Evolutionary conservation across 2,888 invertebrate species (phyloP), one percentile per base, ranked within the genome.

Genomic region (Brachypterus glaber): DNA sequence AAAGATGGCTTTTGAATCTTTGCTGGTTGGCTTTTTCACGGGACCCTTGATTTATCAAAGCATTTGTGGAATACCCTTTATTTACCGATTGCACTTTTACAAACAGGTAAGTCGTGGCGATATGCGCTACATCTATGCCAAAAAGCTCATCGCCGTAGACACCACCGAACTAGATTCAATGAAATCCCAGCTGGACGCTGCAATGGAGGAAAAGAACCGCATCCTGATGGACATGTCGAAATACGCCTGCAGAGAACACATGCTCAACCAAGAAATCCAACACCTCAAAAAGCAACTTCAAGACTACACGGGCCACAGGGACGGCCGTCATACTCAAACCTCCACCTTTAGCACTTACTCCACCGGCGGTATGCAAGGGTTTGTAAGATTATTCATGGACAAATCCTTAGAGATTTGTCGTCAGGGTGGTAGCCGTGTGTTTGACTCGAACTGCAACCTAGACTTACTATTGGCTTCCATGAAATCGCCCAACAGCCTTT

Each of bases 341-440:
- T 4, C 4, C 8, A 5, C 8, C 27, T 9, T 17, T 24, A 35
- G 17, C 17, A 11, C 8, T 35, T 12, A 13, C 2, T 25, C 11
- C 12, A 33, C 32, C 13, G 26, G 27, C 15, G 33, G 36, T 14
- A n/a, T n/a, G n/a, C n/a, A n/a, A n/a, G 12, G 27, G 4, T 9
- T 38, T 30, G 49, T 56, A 60, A 59, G 70, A 43, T 70, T 76
- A 39, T 68, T 70, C 3, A 63, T 79, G 51, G 79, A 79, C 46
- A 76, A 76, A 52, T 76, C 77, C 35, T 55, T 84, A 31, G 80
- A 82, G 47, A 67, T 87, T 2, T 71, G 73, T 39, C 73, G 74
- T 56, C 77, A 79, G 5, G 81, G 81, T 1, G 89, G 90, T 54
- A 90, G 90, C 55, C 73, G 92, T 7, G 89, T 91, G 0, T 64